Evolutionary conservation across 2,888 invertebrate species (phyloP).

Genomic region (Choreutis nemorana): DNA sequence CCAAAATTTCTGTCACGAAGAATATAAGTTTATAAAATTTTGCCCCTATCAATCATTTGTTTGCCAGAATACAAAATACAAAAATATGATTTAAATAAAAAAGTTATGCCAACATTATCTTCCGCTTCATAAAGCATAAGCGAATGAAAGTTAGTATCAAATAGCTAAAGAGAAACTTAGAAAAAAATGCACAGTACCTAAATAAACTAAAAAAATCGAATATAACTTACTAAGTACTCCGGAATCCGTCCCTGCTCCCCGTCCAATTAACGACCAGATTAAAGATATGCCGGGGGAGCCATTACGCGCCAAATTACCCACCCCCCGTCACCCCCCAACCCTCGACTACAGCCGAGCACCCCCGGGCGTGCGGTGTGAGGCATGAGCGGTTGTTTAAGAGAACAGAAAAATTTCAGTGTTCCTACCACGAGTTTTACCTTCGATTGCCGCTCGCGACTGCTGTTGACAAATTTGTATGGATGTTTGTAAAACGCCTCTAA

Average conservation of each 20-base stretch:
- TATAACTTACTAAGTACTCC: conserved; percentile 3
- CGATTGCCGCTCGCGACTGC: too few species aligned
- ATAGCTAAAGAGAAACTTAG: conserved; percentile 2
- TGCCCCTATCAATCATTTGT: conserved; percentile 3
- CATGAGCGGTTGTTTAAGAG: conserved; percentile 9
- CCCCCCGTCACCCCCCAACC: conserved; percentile 9
- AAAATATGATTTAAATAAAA: background rate
- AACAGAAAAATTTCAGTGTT: background rate
- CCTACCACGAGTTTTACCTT: too few species aligned
- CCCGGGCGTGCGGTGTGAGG: conserved; percentile 1
- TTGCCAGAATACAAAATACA: background rate
- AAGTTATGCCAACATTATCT: conserved; percentile 1
- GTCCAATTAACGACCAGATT: conserved; percentile 67
- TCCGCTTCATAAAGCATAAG: too few species aligned
- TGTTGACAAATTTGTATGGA: too few species aligned
- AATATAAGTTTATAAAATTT: conserved; percentile 7
- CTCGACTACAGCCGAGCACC: conserved; percentile 2
- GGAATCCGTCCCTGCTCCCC: conserved; percentile 37
- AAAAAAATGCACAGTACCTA: conserved; percentile 1
- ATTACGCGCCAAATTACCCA: conserved; percentile 54
- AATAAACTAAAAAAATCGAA: conserved; percentile 5
- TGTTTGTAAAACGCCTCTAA: too few species aligned
- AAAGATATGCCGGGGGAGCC: conserved; percentile 67
- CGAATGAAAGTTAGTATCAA: too few species aligned
- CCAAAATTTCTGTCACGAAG: too few species aligned